These are phyloP conservation scores for Oophaga pumilio DNA, from an alignment of 2,113 vertebrate species.

Conservation along the genomic window DNA sequence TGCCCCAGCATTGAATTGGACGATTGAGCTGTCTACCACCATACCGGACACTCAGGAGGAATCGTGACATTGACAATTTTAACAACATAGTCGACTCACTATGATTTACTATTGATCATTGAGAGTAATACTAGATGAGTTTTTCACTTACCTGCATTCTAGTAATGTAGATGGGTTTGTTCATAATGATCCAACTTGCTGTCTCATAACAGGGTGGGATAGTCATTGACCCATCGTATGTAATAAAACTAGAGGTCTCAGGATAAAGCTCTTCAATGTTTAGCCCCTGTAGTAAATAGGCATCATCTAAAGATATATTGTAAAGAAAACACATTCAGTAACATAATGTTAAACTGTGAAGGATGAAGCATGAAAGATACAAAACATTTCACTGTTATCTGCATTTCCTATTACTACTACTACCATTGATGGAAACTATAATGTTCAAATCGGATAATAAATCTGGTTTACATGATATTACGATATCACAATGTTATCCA, in stretches of 20 bases:
- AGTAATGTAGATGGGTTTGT: conserved; percentile 98
- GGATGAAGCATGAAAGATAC: not conserved
- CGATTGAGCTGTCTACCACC: too few species aligned
- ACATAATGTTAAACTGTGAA: not conserved
- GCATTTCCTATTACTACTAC: not conserved
- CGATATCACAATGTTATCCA: too few species aligned
- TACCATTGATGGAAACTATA: not conserved
- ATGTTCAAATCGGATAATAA: too few species aligned
- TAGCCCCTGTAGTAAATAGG: conserved; percentile 93
- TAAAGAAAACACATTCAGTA: conserved; percentile 60
- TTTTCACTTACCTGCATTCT: conserved; percentile 97
- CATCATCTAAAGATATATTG: conserved; percentile 82
- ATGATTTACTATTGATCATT: not conserved
- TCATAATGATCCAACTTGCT: conserved; percentile 98
- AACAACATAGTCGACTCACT: not conserved
- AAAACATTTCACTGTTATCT: not conserved
- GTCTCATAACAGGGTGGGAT: conserved; percentile 97
- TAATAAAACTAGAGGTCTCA: conserved; percentile 96
- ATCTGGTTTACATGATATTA: too few species aligned
- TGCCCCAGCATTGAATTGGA: too few species aligned
- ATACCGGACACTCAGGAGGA: too few species aligned
- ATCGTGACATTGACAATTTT: not conserved
- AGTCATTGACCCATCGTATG: conserved; percentile 97
- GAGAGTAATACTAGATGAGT: not conserved
- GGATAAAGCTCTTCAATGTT: conserved; percentile 97